phyloP scores from a whole-genome alignment of 1,140 invertebrate species.

The Zophobas morio region DNA sequence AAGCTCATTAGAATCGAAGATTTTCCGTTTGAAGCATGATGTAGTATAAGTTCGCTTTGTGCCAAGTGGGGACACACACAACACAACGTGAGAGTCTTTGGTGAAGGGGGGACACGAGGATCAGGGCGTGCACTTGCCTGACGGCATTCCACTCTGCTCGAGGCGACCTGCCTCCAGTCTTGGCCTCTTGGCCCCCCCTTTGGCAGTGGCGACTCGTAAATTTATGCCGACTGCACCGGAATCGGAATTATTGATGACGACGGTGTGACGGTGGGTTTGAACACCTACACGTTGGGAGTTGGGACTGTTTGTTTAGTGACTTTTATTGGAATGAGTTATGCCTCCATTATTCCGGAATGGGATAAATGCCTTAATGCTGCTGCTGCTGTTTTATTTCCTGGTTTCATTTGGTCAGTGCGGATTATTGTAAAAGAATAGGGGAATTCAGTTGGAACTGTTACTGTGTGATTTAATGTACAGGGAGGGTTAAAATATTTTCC shows the following conservation, averaged over 20 bases:
- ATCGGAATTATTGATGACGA: slow-evolving; percentile 26
- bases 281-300: slow-evolving; percentile 13
- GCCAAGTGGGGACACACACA: slow-evolving; percentile 31
- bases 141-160: slow-evolving; percentile 61
- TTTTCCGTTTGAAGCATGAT: slow-evolving; percentile 23
- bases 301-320: not conserved
- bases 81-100: slow-evolving; percentile 4
- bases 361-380: slow-evolving; percentile 7
- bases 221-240: not conserved
- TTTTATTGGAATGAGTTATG: slow-evolving; percentile 21
- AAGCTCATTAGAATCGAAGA: slow-evolving; percentile 17
- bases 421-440: not conserved
- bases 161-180: slow-evolving; percentile 57
- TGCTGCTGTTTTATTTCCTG: not conserved
- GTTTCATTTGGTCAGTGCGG: not conserved
- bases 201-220: slow-evolving; percentile 34
- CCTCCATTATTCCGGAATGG: slow-evolving; percentile 24
- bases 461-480: no score
- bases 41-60: slow-evolving; percentile 16
- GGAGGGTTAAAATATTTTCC: no score
- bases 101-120: slow-evolving; percentile 39
- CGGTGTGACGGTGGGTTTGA: slow-evolving; percentile 18
- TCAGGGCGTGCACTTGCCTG: slow-evolving; percentile 62
- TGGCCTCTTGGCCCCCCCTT: slow-evolving; percentile 43
- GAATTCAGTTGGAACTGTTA: no score